phyloP scores from a whole-genome alignment of 2,888 invertebrate species.

The Melangyna quadrimaculata region DNA sequence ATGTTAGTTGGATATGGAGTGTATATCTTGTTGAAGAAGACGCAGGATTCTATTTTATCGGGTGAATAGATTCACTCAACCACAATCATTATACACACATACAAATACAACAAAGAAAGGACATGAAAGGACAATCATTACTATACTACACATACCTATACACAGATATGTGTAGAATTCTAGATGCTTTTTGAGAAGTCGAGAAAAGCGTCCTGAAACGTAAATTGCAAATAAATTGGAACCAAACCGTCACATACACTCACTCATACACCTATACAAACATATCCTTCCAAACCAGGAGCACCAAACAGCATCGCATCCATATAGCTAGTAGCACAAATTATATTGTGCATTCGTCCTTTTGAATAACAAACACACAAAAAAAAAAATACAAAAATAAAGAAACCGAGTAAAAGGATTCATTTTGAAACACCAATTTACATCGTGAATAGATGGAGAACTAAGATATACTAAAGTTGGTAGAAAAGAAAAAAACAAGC shows the following conservation, averaged over 20 bases:
- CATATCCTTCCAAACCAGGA: not conserved
- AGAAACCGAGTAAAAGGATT: constrained; percentile 15
- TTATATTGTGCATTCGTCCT: constrained; percentile 60
- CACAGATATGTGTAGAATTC: not conserved
- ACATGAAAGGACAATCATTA: constrained; percentile 39
- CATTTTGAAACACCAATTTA: constrained; percentile 53
- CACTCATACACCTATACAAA: not conserved
- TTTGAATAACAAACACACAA: not conserved
- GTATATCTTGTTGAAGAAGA: not conserved
- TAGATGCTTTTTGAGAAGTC: not conserved
- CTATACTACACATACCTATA: no score
- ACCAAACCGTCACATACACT: constrained; percentile 30
- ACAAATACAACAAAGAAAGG: not conserved
- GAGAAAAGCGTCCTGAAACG: constrained; percentile 29
- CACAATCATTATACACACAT: not conserved
- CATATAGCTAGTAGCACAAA: constrained; percentile 24
- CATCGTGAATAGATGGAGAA: constrained; percentile 46
- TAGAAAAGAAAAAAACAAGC: not conserved
- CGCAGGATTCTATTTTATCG: constrained; percentile 31
- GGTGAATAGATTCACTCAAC: constrained; percentile 56
- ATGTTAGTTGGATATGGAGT: constrained; percentile 39
- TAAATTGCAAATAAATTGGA: constrained; percentile 64
- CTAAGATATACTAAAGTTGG: constrained; percentile 1
- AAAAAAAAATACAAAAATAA: not conserved
- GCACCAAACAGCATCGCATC: constrained; percentile 5